These are phyloP conservation scores for Danionella dracula DNA, from an alignment of 2,797 vertebrate species.

Conservation along the genomic window DNA sequence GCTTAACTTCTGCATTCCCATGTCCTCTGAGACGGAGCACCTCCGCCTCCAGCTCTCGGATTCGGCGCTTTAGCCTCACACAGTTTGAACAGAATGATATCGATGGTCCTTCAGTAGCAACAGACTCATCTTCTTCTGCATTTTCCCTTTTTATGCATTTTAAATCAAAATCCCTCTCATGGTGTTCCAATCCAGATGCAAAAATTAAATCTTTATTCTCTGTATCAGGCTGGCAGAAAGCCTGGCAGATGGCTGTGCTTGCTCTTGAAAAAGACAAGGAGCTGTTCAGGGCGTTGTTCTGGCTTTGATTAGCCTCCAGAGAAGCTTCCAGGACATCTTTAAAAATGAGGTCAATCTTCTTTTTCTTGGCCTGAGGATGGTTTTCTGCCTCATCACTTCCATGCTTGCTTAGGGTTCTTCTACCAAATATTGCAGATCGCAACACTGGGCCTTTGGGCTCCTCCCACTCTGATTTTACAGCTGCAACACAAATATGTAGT, in stretches of 20 bases:
- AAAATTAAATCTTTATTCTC: slow-evolving; percentile 66
- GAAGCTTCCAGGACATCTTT: slow-evolving; percentile 90
- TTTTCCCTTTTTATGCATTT: slow-evolving; percentile 78
- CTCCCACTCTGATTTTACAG: slow-evolving; percentile 67
- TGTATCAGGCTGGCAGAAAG: slow-evolving; percentile 59
- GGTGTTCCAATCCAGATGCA: slow-evolving; percentile 51
- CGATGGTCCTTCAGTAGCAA: slow-evolving; percentile 71
- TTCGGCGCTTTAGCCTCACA: slow-evolving; percentile 85
- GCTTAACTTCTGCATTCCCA: slow-evolving; percentile 59
- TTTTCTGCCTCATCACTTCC: slow-evolving; percentile 73
- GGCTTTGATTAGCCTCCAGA: slow-evolving; percentile 69
- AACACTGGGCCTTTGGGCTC: slow-evolving; percentile 67
- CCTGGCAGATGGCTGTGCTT: slow-evolving; percentile 61
- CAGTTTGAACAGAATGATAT: slow-evolving; percentile 96
- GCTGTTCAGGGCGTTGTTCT: slow-evolving; percentile 67
- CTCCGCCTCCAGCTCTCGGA: slow-evolving; percentile 88
- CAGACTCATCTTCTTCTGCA: slow-evolving; percentile 65
- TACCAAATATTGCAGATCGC: slow-evolving; percentile 67
- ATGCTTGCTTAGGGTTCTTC: slow-evolving; percentile 71
- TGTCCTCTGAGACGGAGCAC: slow-evolving; percentile 80
- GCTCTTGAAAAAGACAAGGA: slow-evolving; percentile 65
- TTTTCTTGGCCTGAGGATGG: slow-evolving; percentile 84
- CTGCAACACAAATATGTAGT: slow-evolving; percentile 41
- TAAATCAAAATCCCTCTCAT: slow-evolving; percentile 61
- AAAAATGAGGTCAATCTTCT: slow-evolving; percentile 93